A percentile compares a stretch with the other conserved stretches of the same genome.
These are phyloP conservation scores for Rhynchotus rufescens DNA, from an alignment of 2,797 vertebrate species.

Conservation along the genomic window DNA sequence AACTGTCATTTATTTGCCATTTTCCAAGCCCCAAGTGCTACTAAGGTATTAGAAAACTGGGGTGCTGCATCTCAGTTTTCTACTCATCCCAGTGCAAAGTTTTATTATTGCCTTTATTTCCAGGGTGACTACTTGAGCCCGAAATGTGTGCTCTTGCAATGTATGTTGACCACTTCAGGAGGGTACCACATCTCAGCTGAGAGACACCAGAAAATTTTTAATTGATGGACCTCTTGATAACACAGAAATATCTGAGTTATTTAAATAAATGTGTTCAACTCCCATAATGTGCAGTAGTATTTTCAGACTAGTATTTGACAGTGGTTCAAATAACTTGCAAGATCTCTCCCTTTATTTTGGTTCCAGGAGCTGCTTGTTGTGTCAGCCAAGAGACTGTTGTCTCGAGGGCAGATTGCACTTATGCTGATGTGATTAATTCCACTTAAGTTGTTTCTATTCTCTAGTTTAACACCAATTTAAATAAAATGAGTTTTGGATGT, in stretches of 20 bases:
- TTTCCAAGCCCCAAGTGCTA: background rate
- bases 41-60: background rate
- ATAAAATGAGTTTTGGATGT: conserved; percentile 25
- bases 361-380: background rate
- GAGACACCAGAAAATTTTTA: background rate
- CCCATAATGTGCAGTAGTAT: background rate
- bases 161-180: background rate
- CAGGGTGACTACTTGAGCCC: background rate
- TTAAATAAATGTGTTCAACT: background rate
- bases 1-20: background rate
- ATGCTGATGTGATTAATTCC: no score
- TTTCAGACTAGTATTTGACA: background rate
- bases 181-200: background rate
- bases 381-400: background rate
- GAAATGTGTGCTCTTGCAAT: background rate
- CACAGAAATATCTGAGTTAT: background rate
- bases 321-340: background rate
- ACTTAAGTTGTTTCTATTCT: conserved; percentile 26
- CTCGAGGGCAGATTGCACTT: background rate
- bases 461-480: conserved; percentile 17
- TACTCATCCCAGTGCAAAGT: background rate
- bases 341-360: background rate
- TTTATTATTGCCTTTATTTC: background rate
- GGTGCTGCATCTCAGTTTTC: background rate
- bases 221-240: background rate